Evolutionary conservation across 2,888 invertebrate genomes (phyloP).

Genomic region (Lepidochitona cinerea): DNA sequence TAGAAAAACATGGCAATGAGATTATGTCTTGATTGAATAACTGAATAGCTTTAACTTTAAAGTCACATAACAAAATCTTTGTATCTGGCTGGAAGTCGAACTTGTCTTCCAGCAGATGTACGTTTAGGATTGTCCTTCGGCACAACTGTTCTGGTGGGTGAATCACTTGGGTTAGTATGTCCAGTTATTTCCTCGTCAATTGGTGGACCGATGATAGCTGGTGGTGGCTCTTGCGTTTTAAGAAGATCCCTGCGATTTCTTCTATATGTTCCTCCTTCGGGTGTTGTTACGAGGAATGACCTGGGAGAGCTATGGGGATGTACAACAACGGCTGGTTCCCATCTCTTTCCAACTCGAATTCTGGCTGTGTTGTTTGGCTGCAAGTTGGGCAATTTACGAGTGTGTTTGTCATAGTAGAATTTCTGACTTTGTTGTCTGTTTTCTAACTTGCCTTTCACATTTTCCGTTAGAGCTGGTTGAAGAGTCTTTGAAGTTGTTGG

Average conservation of each 20-base stretch:
- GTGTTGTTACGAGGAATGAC: slow-evolving; percentile 5
- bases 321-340: not conserved
- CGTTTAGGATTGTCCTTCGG: not conserved
- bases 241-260: slow-evolving; percentile 9
- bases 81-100: not conserved
- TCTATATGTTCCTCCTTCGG: not conserved
- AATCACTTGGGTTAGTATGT: not conserved
- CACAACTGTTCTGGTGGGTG: not conserved
- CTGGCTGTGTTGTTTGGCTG: slow-evolving; percentile 13
- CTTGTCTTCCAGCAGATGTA: not conserved
- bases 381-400: not conserved
- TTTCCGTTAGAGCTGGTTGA: not conserved
- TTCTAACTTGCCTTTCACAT: no score
- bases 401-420: slow-evolving; percentile 1
- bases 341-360: no score
- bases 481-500: not conserved
- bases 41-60: no score
- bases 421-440: not conserved
- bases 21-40: no score
- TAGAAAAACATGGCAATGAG: no score
- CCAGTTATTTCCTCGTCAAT: not conserved
- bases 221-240: not conserved
- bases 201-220: not conserved
- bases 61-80: not conserved
- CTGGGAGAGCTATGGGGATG: not conserved